Conservation (phyloP, 2,888 invertebrate species). For the Drosophila engyochracea region DNA sequence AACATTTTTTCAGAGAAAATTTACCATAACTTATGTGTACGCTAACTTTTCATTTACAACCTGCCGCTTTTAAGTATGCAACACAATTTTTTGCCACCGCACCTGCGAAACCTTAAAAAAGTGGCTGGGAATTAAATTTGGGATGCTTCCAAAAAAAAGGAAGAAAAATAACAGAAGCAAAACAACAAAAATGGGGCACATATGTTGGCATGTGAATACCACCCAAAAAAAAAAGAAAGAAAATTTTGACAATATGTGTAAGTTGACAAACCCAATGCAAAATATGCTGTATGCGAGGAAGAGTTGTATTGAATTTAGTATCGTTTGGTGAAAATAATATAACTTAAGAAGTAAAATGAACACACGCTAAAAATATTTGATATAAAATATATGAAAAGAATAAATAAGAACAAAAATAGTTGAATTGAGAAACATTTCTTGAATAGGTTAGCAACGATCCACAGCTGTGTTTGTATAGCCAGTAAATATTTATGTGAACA, state of each 20-base stretch:
- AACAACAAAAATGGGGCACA: conserved; percentile 16
- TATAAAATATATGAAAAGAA: not conserved
- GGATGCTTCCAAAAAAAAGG: not conserved
- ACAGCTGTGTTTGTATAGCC: not conserved
- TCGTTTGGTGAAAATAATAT: not conserved
- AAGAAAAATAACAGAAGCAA: not conserved
- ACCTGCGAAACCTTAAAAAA: conserved; percentile 5
- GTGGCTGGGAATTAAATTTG: conserved; percentile 27
- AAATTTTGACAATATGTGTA: conserved; percentile 12
- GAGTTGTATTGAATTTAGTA: not conserved
- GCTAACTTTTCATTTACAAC: conserved; percentile 33
- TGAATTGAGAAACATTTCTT: not conserved
- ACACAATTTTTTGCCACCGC: conserved; percentile 22
- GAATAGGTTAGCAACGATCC: not conserved
- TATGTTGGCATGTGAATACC: conserved; percentile 14
- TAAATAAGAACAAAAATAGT: not conserved
- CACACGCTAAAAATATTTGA: not conserved
- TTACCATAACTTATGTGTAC: conserved; percentile 17
- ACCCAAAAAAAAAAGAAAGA: not conserved
- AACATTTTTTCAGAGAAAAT: conserved; percentile 28
- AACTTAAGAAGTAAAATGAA: not conserved
- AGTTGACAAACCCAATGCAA: conserved; percentile 16
- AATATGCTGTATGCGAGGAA: conserved; percentile 13
- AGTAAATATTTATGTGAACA: not conserved
- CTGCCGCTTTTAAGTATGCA: conserved; percentile 35